Conservation (phyloP, 2,888 invertebrate genomes). For the Galerucella calmariensis region DNA sequence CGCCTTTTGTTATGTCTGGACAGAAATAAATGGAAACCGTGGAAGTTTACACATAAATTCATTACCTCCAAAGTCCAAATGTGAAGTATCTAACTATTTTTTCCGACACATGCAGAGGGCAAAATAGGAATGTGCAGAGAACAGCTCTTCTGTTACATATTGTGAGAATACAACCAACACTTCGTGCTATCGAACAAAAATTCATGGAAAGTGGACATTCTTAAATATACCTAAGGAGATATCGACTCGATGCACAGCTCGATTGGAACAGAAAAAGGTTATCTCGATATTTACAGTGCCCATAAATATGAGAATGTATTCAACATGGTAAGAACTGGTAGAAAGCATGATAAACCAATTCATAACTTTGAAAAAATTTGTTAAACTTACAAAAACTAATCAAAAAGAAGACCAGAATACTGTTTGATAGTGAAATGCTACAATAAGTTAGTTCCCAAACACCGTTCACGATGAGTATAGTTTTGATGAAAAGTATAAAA, state of each 20-base stretch:
- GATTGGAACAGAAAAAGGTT: constrained; percentile 19
- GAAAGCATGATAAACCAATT: constrained; percentile 2
- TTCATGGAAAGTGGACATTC: constrained; percentile 42
- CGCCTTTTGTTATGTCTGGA: constrained; percentile 23
- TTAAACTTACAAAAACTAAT: constrained; percentile 5
- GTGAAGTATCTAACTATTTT: constrained; percentile 10
- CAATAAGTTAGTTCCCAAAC: constrained; percentile 25
- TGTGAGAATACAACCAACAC: constrained; percentile 20
- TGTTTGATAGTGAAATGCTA: constrained; percentile 31
- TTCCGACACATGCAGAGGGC: constrained; percentile 16
- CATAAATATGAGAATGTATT: constrained; percentile 36
- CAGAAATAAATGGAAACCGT: background rate
- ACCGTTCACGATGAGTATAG: constrained; percentile 20
- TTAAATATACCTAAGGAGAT: constrained; percentile 29
- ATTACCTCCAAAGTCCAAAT: constrained; percentile 1
- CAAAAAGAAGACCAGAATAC: constrained; percentile 21
- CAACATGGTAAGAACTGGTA: constrained; percentile 31
- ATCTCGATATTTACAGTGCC: constrained; percentile 33
- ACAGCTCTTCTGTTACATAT: constrained; percentile 27
- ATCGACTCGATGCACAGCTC: constrained; percentile 18
- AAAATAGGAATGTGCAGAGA: constrained; percentile 31
- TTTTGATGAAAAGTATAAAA: constrained; percentile 19
- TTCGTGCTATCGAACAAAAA: constrained; percentile 18
- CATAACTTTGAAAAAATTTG: constrained; percentile 18
- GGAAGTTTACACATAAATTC: constrained; percentile 26